Evolutionary conservation across 2,888 invertebrate species (phyloP), one percentile per base, ranked within the genome.

Genomic region (Drymonia ruficornis): DNA sequence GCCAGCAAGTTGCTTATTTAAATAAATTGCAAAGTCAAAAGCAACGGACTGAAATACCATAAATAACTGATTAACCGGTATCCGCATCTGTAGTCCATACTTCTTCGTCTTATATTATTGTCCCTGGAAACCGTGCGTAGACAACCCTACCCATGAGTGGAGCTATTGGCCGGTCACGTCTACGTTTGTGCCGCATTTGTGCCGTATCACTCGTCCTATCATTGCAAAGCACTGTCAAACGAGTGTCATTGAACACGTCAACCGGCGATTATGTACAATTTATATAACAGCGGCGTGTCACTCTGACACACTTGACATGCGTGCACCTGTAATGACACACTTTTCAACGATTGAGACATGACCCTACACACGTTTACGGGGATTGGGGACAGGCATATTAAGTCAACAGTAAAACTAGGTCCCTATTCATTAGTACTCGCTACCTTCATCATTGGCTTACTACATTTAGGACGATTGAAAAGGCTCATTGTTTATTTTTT

Each of bases 271-370:
- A 71, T 70, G 70, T 70, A 56, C 61, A 59, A 67, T 68, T 78
- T 78, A 76, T 72, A 67, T 80, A 80, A 81, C 65, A 53, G 56
- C 50, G 52, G 42, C 55, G 60, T 55, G 58, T 53, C 53, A 46
- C 53, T 55, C 48, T 51, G 63, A 54, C 57, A 65, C 52, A 53
- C 55, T 43, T 54, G 54, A 64, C 63, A 55, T 60, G 55, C 55
- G 53, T 64, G 65, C 70, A 68, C 74, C 71, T 72, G 63, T 68
- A 69, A 67, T 68, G 68, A 52, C 70, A 68, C 61, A 76, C 67
- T 65, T 72, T 52, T 49, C 56, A 44, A 50, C 47, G 65, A 65
- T 70, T 72, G 65, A 59, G 62, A 63, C 65, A 72, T 70, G 64
- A 72, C 67, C 65, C 56, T 52, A 43, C 52, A 42, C 50, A 48